Percentiles rank a stretch among this genome's conserved stretches.
These are phyloP conservation scores for Argentina silus DNA, from an alignment of 2,797 vertebrate species.

Conservation along the genomic window DNA sequence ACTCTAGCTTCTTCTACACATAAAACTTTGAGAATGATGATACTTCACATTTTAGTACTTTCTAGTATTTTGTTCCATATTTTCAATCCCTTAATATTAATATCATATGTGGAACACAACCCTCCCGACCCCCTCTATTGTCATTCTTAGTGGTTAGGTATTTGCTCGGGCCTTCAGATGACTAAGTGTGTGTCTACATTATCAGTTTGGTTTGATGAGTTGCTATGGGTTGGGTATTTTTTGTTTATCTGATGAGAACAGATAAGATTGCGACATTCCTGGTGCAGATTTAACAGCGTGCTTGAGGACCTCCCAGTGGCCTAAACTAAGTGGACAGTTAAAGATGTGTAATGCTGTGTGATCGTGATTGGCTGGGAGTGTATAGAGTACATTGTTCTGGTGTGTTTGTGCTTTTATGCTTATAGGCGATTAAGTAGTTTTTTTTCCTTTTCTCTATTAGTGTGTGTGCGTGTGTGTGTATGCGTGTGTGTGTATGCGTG, in stretches of 20 bases:
- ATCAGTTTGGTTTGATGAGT: conserved; percentile 10
- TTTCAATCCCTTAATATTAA: too few relatives aligned
- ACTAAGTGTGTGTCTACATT: background rate
- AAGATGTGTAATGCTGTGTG: too few relatives aligned
- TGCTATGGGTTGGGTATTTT: conserved; percentile 21
- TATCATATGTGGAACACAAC: too few relatives aligned
- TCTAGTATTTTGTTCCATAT: background rate
- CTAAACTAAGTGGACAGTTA: too few relatives aligned
- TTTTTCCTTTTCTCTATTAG: background rate
- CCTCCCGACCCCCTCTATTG: too few relatives aligned
- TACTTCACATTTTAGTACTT: too few relatives aligned
- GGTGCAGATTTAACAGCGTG: background rate
- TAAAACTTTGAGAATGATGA: too few relatives aligned
- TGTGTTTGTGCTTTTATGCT: too few relatives aligned
- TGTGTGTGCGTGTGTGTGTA: background rate
- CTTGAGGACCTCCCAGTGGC: conserved; percentile 7
- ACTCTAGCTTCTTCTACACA: too few relatives aligned
- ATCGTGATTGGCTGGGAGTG: too few relatives aligned
- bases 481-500: conserved; percentile 15
- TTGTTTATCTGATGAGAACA: conserved; percentile 16
- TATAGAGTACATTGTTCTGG: too few relatives aligned
- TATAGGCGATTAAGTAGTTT: background rate
- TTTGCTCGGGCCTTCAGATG: background rate
- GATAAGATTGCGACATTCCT: background rate
- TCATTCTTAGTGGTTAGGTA: too few relatives aligned